Evolutionary conservation across 2,113 vertebrate species (phyloP), one percentile per base, ranked within the genome.

Genomic region (Beaufortia kweichowensis): DNA sequence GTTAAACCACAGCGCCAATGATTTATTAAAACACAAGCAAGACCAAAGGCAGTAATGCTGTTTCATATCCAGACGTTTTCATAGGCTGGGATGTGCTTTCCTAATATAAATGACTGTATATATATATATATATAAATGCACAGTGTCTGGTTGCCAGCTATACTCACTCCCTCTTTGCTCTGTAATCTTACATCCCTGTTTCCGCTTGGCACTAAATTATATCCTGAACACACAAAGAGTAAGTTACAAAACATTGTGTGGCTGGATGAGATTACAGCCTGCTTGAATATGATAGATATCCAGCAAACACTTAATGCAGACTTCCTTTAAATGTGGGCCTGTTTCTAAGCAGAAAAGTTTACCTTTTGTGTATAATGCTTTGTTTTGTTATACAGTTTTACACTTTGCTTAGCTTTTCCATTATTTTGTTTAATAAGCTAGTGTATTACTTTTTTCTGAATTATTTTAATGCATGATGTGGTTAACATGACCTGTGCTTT

Each of bases 11-110:
- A 7, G 50, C 23, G 33, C 21, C 50, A 26, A 23, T 26, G 48
- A 56, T 53, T 73, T 48, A 33, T 66, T 56, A 59, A 68, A 67
- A 81, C 59, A 23, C 63, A n/a, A 70, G 48, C 71, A 19, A 63
- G 29, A 48, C 41, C 33, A 12, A 63, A 77, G 63, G 23, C 53
- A 1, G 48, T 79, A 29, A 21, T 14, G 4, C 6, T 19, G 10
- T 14, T 60, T 7, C 21, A 12, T 48, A 33, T 66, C 67, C 9
- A 11, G 46, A 28, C 60, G 29, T 21, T 67, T 46, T 79, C 17
- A 68, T 31, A 14, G 35, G 26, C 29, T 70, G 61, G 76, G 46
- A 7, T 62, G 56, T 56, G 6, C 29, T 68, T 70, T 53, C 8
- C 56, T 78, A 35, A 62, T 70, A 56, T 46, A 43, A 33, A 68